These are phyloP conservation scores for Nanorana parkeri DNA, from an alignment of 2,113 vertebrate genomes.

Conservation along the genomic window DNA sequence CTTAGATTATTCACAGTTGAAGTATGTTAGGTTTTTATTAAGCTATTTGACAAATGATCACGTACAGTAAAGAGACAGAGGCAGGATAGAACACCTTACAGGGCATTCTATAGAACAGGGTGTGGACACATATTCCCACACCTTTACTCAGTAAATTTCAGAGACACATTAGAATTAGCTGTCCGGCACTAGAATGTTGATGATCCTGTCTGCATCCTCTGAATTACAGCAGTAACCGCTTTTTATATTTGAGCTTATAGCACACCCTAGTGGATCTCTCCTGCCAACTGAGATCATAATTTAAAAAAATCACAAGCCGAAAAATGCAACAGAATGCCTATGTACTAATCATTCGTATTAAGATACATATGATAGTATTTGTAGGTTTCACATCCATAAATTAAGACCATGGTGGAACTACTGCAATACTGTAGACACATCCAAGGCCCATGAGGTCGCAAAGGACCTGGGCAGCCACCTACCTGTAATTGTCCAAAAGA, in stretches of 20 bases:
- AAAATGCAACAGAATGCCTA: too few relatives aligned
- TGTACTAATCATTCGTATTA: too few relatives aligned
- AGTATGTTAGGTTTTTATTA: constrained; percentile 18
- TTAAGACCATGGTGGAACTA: too few relatives aligned
- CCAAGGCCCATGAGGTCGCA: too few relatives aligned
- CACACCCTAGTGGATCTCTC: constrained; percentile 31
- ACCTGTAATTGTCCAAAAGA: too few relatives aligned
- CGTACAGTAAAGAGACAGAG: not conserved
- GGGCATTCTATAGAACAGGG: constrained; percentile 47
- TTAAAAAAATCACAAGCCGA: too few relatives aligned
- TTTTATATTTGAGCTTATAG: constrained; percentile 7
- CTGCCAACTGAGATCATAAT: too few relatives aligned
- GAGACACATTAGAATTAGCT: not conserved
- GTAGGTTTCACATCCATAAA: too few relatives aligned
- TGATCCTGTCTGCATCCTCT: not conserved
- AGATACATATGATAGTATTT: too few relatives aligned
- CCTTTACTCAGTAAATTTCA: constrained; percentile 28
- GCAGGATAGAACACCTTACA: constrained; percentile 26
- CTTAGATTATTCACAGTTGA: constrained; percentile 28
- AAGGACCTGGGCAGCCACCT: too few relatives aligned
- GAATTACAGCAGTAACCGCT: not conserved
- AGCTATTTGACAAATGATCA: constrained; percentile 27
- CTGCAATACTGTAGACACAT: too few relatives aligned
- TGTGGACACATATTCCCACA: constrained; percentile 35
- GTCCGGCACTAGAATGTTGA: constrained; percentile 3